These are phyloP conservation scores for Cynocephalus volans DNA, from an alignment of 2,113 vertebrate genomes.

Conservation along the genomic window DNA sequence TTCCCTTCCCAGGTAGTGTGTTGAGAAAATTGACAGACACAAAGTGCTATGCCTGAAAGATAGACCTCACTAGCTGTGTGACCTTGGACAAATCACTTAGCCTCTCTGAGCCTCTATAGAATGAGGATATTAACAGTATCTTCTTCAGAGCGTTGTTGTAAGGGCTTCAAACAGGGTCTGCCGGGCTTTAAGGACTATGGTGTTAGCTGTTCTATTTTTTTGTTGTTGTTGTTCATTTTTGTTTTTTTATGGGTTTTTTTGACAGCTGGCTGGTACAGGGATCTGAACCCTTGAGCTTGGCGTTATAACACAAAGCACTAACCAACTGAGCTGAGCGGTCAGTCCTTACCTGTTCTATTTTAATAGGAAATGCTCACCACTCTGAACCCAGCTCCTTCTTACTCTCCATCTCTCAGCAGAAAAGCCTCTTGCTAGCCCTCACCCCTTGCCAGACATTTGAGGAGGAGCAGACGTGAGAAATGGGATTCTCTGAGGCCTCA, in stretches of 20 bases:
- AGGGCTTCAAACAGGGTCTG: neutral
- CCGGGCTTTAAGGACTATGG: neutral
- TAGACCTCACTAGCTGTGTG: neutral
- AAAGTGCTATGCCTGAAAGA: neutral
- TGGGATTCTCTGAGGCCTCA: neutral
- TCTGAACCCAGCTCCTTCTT: neutral
- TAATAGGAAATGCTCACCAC: neutral
- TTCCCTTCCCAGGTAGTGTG: neutral
- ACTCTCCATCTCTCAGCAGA: neutral
- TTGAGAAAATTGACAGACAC: neutral
- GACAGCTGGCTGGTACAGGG: no score
- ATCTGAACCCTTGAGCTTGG: no score
- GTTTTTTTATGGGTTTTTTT: no score
- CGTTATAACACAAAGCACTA: no score
- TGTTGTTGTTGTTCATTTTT: no score
- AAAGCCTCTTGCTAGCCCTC: neutral
- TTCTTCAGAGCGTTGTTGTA: neutral
- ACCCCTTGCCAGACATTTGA: neutral
- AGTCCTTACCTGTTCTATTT: neutral
- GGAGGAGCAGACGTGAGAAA: neutral
- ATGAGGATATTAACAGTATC: neutral
- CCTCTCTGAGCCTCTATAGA: conserved; percentile 37
- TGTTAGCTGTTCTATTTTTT: neutral
- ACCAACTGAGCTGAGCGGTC: no score
- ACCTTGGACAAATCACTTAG: neutral